Conservation (phyloP, 2,797 vertebrate species). For the Pseudochromis fuscus region DNA sequence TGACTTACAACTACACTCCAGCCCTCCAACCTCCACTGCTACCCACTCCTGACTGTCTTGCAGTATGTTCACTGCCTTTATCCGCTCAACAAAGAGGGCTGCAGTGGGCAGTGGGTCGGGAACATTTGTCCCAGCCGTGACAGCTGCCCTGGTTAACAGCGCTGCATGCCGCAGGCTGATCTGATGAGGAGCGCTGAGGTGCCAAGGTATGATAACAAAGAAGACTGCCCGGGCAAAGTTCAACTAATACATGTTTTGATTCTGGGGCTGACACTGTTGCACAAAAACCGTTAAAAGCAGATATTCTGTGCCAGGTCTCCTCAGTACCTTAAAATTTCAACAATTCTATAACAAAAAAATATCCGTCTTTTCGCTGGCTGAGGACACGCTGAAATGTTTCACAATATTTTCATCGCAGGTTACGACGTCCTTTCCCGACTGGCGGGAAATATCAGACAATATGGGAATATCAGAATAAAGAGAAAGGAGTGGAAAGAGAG, state of each 20-base stretch:
- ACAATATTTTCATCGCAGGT: not conserved
- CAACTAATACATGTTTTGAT: conserved; percentile 44
- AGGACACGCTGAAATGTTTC: not conserved
- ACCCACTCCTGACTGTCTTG: conserved; percentile 50
- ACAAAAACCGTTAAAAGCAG: not conserved
- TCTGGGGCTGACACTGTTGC: not conserved
- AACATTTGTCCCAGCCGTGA: conserved; percentile 62
- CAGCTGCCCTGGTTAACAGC: conserved; percentile 75
- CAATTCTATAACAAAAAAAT: not conserved
- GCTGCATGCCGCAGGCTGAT: conserved; percentile 54
- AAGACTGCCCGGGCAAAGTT: conserved; percentile 38
- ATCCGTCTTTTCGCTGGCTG: too few relatives aligned
- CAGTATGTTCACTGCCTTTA: conserved; percentile 57
- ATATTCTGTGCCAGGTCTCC: not conserved
- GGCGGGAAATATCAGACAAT: conserved; percentile 6
- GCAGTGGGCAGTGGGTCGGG: conserved; percentile 54
- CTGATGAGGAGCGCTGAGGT: conserved; percentile 57
- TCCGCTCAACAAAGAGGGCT: conserved; percentile 57
- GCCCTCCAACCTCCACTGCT: conserved; percentile 42
- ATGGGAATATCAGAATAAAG: not conserved
- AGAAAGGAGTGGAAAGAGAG: not conserved
- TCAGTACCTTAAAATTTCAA: not conserved
- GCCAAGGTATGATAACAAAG: conserved; percentile 55
- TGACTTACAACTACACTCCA: conserved; percentile 52
- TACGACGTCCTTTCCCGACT: not conserved